These are phyloP conservation scores for Eupithecia subumbrata DNA, from an alignment of 2,888 invertebrate species.

Conservation along the genomic window DNA sequence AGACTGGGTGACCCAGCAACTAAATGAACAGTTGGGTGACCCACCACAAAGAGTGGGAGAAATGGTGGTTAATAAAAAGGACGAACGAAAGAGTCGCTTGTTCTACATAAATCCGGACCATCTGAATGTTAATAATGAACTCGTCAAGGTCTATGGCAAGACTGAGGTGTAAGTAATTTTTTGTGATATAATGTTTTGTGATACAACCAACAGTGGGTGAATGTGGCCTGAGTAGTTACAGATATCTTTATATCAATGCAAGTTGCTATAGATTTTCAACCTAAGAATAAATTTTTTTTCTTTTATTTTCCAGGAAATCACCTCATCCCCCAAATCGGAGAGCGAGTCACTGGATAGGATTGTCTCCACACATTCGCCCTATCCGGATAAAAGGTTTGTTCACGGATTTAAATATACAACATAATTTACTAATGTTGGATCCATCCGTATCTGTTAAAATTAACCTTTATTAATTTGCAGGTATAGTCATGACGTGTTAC, in stretches of 20 bases:
- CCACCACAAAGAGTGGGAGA: not conserved
- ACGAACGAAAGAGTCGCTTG: constrained; percentile 1
- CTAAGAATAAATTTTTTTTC: not conserved
- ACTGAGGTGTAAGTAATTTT: constrained; percentile 14
- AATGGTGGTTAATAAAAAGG: not conserved
- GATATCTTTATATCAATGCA: not conserved
- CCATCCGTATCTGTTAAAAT: not conserved
- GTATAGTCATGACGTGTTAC: constrained; percentile 29
- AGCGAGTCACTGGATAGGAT: constrained; percentile 27
- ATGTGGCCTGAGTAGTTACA: not conserved
- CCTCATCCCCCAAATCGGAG: constrained; percentile 3
- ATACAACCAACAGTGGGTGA: not conserved
- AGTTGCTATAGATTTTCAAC: not conserved
- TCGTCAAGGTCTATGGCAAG: constrained; percentile 22
- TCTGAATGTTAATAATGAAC: constrained; percentile 27
- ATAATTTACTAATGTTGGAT: not conserved
- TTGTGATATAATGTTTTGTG: not conserved
- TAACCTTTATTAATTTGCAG: constrained; percentile 19
- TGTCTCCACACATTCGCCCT: constrained; percentile 19
- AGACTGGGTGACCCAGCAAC: constrained; percentile 59
- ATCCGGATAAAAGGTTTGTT: constrained; percentile 27
- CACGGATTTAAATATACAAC: not conserved
- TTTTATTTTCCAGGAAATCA: constrained; percentile 20
- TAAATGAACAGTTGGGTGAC: constrained; percentile 57
- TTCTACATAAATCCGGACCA: constrained; percentile 17